Evolutionary conservation across 1,140 invertebrate species (phyloP).

Genomic region (Calephelis virginiensis): DNA sequence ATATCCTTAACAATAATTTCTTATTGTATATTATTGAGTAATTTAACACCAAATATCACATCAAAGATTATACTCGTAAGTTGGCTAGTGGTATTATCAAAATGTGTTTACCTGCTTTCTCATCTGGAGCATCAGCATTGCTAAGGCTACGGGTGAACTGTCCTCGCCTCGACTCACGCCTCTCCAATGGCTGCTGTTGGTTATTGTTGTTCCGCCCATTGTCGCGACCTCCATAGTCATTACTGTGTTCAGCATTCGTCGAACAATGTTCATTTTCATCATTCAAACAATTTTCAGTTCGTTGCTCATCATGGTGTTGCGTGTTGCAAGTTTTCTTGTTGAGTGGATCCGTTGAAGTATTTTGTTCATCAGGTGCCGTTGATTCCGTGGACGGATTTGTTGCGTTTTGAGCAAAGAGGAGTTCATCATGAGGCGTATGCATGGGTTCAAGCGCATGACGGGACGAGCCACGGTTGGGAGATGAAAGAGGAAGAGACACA

Average conservation of each 20-base stretch:
- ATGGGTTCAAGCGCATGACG: conserved; percentile 62
- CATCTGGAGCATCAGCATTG: conserved; percentile 89
- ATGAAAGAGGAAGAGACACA: conserved; percentile 73
- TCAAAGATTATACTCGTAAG: too few relatives aligned
- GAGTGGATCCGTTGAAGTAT: conserved; percentile 26
- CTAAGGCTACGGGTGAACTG: conserved; percentile 90
- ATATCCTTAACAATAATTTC: too few relatives aligned
- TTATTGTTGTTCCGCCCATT: conserved; percentile 65
- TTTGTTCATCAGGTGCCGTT: conserved; percentile 29
- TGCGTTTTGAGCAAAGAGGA: conserved; percentile 17
- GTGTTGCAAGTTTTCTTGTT: conserved; percentile 21
- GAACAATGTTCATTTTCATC: conserved; percentile 36
- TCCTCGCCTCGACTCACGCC: conserved; percentile 79
- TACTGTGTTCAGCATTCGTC: conserved; percentile 57
- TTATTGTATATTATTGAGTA: too few relatives aligned
- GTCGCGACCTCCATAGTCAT: conserved; percentile 76
- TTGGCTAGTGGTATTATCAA: not conserved
- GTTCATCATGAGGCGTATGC: conserved; percentile 50
- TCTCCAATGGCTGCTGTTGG: conserved; percentile 61
- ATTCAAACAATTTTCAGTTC: conserved; percentile 36
- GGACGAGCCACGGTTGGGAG: conserved; percentile 61
- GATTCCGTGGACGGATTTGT: conserved; percentile 34
- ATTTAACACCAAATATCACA: too few relatives aligned
- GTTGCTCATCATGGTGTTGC: conserved; percentile 39
- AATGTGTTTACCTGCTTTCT: conserved; percentile 85